phyloP scores from a whole-genome alignment of 2,888 invertebrate species.

The Drosophila nr. perissopoda region DNA sequence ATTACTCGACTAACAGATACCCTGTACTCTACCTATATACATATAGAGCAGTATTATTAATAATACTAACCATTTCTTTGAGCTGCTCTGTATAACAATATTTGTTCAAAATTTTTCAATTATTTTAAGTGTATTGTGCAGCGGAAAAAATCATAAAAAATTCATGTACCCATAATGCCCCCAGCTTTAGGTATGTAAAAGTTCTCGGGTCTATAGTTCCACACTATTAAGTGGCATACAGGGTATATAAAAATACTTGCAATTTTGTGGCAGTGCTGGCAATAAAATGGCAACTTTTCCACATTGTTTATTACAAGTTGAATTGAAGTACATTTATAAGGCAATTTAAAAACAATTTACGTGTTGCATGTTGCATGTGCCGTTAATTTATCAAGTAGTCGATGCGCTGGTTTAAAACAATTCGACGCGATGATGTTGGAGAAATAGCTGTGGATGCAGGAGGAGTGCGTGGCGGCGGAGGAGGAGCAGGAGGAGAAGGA shows the following conservation, averaged over 20 bases:
- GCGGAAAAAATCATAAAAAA: background rate
- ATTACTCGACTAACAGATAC: background rate
- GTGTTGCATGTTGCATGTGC: conserved; percentile 80
- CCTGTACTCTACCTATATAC: background rate
- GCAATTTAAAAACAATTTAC: conserved; percentile 80
- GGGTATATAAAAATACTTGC: conserved; percentile 24
- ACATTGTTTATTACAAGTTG: conserved; percentile 68
- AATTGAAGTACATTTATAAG: conserved; percentile 78
- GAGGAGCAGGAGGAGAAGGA: conserved; percentile 1
- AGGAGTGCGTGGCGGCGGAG: background rate
- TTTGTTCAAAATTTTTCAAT: background rate
- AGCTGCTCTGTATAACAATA: background rate
- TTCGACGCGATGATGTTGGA: conserved; percentile 17
- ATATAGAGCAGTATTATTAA: background rate
- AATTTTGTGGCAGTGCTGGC: conserved; percentile 20
- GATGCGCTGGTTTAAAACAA: conserved; percentile 52
- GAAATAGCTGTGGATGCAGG: background rate
- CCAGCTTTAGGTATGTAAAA: background rate
- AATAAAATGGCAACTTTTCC: conserved; percentile 54
- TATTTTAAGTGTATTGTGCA: background rate
- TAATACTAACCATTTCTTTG: too few species aligned
- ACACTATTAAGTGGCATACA: background rate
- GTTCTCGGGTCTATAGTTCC: background rate
- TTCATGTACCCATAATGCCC: background rate
- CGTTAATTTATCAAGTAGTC: conserved; percentile 78